Base-by-base conservation (phyloP, 2,113 vertebrate genomes). In the Pterocles orientalis region DNA sequence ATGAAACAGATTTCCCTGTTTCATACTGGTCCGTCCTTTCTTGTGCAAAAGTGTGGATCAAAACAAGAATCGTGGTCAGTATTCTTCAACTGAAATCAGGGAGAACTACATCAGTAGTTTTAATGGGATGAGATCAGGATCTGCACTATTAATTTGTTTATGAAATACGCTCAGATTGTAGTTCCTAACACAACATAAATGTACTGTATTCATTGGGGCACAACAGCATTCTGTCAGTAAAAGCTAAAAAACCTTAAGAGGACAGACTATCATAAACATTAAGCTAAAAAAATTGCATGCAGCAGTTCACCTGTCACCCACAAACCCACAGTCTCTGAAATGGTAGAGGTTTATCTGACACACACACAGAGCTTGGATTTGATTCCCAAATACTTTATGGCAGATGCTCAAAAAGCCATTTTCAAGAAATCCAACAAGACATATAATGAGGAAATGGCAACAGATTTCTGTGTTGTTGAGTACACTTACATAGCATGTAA, bases 341-440 rank as follows among this genome's bases (percentile, higher is more conserved):
- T 21, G 8, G 13, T 73, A 73, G 26, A 76, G 18, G 16, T 94
- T 89, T 89, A 53, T 60, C 65, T 96, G 77, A 69, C 34, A 92
- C 12, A 43, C 72, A 89, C 53, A 88, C 14, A 41, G 43, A 84
- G 45, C 15, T 33, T 88, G 33, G n/a, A 92, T 95, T 85, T 76
- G 36, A 95, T 95, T 96, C 48, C 66, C 31, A 94, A 95, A 94
- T 96, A 81, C 45, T 84, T 92, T 24, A 71, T 58, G 65, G 51
- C 17, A 90, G 62, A 85, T 82, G 29, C 47, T 73, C 31, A 73
- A 81, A 70, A 61, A 92, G 13, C 3, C 15, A 65, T 70, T 83
- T 80, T 36, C 36, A 50, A 90, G 28, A 24, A 95, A 85, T 31
- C 7, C 15, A 76, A 31, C 9, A 75, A 54, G 36, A 54, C 3